Conservation (phyloP, 2,113 vertebrate genomes). For the Megalops atlanticus region DNA sequence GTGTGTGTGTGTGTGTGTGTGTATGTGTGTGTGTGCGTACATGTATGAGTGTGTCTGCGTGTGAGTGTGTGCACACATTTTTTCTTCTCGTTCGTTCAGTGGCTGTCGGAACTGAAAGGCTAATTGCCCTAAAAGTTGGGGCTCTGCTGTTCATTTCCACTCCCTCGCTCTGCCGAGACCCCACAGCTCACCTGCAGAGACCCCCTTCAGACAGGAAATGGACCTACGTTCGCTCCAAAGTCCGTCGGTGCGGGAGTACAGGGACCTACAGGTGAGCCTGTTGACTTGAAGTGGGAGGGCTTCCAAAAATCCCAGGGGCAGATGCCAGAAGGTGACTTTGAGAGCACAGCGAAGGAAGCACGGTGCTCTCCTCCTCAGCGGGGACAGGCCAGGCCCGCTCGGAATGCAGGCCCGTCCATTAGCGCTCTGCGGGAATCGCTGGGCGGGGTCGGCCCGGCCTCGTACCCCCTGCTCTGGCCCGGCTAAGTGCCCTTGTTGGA, state of each 20-base stretch:
- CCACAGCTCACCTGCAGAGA: neutral
- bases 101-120: neutral
- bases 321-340: neutral
- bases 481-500: too few relatives aligned
- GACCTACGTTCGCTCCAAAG: neutral
- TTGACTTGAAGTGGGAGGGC: neutral
- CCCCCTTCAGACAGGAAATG: neutral
- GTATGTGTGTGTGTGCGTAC: too few relatives aligned
- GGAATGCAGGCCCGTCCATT: neutral
- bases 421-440: neutral
- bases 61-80: slow-evolving; percentile 26
- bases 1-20: too few relatives aligned
- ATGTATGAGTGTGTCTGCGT: slow-evolving; percentile 9
- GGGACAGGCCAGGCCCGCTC: neutral
- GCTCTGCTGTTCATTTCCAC: too few relatives aligned
- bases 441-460: neutral
- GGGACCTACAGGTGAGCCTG: neutral
- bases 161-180: neutral
- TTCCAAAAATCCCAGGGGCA: neutral
- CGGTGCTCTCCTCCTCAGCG: neutral
- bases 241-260: neutral
- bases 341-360: neutral
- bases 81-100: neutral
- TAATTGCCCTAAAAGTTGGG: slow-evolving; percentile 7
- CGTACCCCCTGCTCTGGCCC: neutral